Base-by-base conservation (phyloP, 2,888 invertebrate species). In the Acleris holmiana region DNA sequence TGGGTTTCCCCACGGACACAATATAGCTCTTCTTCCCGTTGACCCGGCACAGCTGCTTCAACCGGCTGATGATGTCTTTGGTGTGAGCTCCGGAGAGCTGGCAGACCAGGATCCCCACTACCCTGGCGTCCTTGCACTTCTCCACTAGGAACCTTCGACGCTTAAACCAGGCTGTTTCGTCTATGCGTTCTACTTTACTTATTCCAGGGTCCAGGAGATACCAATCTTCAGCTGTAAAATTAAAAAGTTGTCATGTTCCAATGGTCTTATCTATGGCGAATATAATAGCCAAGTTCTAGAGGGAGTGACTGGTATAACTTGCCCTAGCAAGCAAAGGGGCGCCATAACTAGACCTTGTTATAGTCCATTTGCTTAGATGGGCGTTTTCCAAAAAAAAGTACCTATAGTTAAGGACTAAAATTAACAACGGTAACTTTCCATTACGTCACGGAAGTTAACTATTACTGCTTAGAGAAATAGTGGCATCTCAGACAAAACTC, bases 1-100 rank as follows among this genome's bases (percentile, higher is more conserved):
- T 99, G 3, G 98, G 96, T 83, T 98, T 98, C 5, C 99, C 99
- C 60, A 99, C 97, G 23, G 97, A 97, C 61, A 99, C 95, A 51
- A 98, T 95, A 79, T 99, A 99, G 69, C 96, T 95, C 82, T 97
- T 98, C 80, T 98, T 98, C 0, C 96, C 96, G 62, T 96, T 95
- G 1, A 93, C 85, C 75, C 94, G 95, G 46, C 98, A 95, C 58
- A 98, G 88, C 58, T 93, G 84, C 82, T 97, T 96, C 72, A 98
- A 86, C 62, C 95, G 93, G n/a, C 93, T 93, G 10, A 98, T 95
- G 8, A 96, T 94, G 62, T 95, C 94, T 47, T 96, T 91, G 73
- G 96, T 97, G 72, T 97, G 95, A 60, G 95, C 94, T 10, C 98
- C 96, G 3, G 97, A 97, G 8, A 99, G 92, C 29, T 98, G 98